Base-by-base conservation (phyloP, 2,113 vertebrate genomes). In the Bubo bubo region DNA sequence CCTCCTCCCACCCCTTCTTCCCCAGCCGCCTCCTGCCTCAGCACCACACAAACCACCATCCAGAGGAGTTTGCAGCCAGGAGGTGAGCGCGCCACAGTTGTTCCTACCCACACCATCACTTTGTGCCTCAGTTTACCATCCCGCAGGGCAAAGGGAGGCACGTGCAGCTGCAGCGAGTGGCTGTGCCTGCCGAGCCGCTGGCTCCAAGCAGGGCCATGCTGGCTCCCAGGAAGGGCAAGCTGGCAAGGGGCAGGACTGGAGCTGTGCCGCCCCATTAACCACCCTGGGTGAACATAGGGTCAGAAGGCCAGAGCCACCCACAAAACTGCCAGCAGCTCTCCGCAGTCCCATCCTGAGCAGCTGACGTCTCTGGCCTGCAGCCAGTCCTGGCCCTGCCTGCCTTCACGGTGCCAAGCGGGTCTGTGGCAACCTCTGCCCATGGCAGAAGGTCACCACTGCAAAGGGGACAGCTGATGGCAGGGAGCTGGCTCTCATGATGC, bases 241-340 rank as follows among this genome's bases (percentile, higher is more conserved):
- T 73, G 58, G 62, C 0, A 4, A 6, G 80, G 91, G 64, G 60
- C 88, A 93, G 83, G 79, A 21, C 59, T 12, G 12, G 84, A 35
- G 85, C 72, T 72, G 94, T 95, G 94, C 94, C 23, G 74, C 89
- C 89, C 96, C 95, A 97, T 97, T 97, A 97, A 96, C 53, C 83
- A 73, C 83, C 81, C 63, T 17, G 79, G 55, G 87, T 93, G 95
- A 93, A 94, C 94, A 86, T 2, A 91, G 94, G 95, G 92, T 95
- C 96, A 80, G 45, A 62, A 83, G 95, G 96, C 32, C 84, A 86
- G 37, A 86, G 91, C 93, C 94, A 83, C 84, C 81, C 82, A 35
- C 87, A 84, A 75, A 93, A 77, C 24, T 2, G 12, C 87, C 82
- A 1, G 91, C 91, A 95, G 95, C 74, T 88, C 87, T 79, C 79